A percentile compares a stretch with the other conserved stretches of the same genome.
These are phyloP conservation scores for Pseudobourletiella spinata DNA, from an alignment of 1,140 invertebrate species.

Conservation along the genomic window DNA sequence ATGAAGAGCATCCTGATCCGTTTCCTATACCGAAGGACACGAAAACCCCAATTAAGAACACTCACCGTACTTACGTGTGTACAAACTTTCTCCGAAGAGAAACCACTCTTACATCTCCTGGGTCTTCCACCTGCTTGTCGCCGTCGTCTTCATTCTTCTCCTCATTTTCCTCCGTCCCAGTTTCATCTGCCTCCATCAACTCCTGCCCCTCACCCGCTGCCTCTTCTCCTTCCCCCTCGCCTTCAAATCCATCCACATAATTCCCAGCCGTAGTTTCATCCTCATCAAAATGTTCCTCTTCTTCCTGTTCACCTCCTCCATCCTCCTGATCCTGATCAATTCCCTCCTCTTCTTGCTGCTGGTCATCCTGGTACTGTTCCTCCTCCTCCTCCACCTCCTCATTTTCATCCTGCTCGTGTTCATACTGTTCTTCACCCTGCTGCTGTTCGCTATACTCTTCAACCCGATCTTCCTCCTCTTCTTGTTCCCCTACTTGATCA, in stretches of 20 bases:
- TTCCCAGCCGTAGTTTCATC: too few relatives aligned
- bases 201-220: constrained; percentile 18
- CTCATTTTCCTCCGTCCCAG: constrained; percentile 12
- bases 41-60: constrained; percentile 26
- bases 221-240: constrained; percentile 40
- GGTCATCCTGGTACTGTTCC: constrained; percentile 11
- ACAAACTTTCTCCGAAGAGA: too few relatives aligned
- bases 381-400: constrained; percentile 40
- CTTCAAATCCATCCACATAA: too few relatives aligned
- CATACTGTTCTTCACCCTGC: constrained; percentile 36
- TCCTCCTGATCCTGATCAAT: constrained; percentile 40
- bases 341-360: neutral
- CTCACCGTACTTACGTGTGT: neutral
- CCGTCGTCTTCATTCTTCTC: constrained; percentile 34
- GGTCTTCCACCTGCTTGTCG: too few relatives aligned
- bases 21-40: neutral
- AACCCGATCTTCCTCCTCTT: constrained; percentile 43
- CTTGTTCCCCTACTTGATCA: constrained; percentile 45
- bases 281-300: constrained; percentile 37
- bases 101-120: too few relatives aligned
- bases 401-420: constrained; percentile 38
- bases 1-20: constrained; percentile 60
- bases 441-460: constrained; percentile 40
- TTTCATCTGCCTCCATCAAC: neutral
- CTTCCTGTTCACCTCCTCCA: constrained; percentile 38